Conservation (phyloP, 2,113 vertebrate species). For the Daubentonia madagascariensis region DNA sequence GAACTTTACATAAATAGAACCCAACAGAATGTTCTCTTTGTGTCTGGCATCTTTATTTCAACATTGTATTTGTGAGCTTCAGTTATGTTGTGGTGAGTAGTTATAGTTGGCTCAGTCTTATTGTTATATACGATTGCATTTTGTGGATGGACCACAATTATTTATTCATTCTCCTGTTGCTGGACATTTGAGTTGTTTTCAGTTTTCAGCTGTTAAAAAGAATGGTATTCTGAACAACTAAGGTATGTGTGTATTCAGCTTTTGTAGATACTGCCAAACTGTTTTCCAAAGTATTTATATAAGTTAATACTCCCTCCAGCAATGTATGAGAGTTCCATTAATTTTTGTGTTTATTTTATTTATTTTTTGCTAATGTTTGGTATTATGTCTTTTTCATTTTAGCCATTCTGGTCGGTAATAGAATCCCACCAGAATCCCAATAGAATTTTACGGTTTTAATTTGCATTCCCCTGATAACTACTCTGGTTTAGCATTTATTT, state of each 20-base stretch:
- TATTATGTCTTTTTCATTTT: background rate
- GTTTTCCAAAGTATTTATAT: background rate
- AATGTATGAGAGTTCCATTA: background rate
- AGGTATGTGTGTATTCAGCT: background rate
- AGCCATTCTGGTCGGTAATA: background rate
- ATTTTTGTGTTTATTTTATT: background rate
- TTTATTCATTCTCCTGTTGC: background rate
- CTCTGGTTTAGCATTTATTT: background rate
- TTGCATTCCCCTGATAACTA: background rate
- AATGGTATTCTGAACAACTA: background rate
- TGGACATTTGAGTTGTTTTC: background rate
- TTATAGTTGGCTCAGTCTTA: background rate
- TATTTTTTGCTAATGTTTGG: background rate
- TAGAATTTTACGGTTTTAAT: conserved; percentile 9
- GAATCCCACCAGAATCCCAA: too few relatives aligned
- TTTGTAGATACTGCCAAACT: background rate
- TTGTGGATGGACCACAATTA: background rate
- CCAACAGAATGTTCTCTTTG: background rate
- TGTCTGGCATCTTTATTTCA: background rate
- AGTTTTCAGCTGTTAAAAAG: background rate
- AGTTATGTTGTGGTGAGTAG: background rate
- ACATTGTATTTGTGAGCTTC: background rate
- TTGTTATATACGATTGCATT: background rate
- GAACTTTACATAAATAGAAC: background rate
- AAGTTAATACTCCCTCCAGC: background rate